These are phyloP conservation scores for Orthonychiurus folsomi DNA, from an alignment of 2,888 invertebrate species.

Conservation along the genomic window DNA sequence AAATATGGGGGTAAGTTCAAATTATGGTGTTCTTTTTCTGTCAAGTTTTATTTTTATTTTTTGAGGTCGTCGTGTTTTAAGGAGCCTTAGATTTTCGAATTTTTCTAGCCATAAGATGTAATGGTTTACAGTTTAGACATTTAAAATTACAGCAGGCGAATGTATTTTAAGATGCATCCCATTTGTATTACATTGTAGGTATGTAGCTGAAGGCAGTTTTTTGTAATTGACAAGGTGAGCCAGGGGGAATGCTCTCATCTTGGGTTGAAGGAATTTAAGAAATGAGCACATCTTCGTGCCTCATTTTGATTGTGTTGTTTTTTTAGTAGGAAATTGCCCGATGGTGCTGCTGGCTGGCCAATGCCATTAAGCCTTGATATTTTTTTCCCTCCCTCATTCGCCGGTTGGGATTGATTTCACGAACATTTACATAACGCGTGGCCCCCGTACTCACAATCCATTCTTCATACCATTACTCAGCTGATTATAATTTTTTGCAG, in stretches of 20 bases:
- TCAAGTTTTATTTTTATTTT: too few relatives aligned
- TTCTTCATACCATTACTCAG: neutral
- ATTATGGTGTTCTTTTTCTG: neutral
- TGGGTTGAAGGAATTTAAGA: neutral
- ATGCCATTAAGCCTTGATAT: too few relatives aligned
- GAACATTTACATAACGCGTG: too few relatives aligned
- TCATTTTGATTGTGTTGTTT: neutral
- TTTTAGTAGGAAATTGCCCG: neutral
- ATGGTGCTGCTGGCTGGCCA: too few relatives aligned
- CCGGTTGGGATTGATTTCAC: too few relatives aligned
- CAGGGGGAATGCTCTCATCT: neutral
- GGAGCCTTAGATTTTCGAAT: too few relatives aligned
- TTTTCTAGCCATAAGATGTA: too few relatives aligned
- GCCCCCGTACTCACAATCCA: too few relatives aligned
- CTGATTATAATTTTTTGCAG: neutral
- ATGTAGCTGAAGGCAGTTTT: neutral
- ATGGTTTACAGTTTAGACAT: too few relatives aligned
- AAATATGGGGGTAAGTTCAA: conserved; percentile 39
- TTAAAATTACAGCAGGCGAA: too few relatives aligned
- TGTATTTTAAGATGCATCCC: neutral
- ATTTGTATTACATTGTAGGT: neutral
- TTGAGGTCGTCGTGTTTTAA: too few relatives aligned
- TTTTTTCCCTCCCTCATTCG: too few relatives aligned
- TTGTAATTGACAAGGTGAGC: neutral
- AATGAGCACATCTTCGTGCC: neutral